Evolutionary conservation across 1,140 invertebrate species (phyloP), one percentile per base, ranked within the genome.

Genomic region (Eumeta japonica): DNA sequence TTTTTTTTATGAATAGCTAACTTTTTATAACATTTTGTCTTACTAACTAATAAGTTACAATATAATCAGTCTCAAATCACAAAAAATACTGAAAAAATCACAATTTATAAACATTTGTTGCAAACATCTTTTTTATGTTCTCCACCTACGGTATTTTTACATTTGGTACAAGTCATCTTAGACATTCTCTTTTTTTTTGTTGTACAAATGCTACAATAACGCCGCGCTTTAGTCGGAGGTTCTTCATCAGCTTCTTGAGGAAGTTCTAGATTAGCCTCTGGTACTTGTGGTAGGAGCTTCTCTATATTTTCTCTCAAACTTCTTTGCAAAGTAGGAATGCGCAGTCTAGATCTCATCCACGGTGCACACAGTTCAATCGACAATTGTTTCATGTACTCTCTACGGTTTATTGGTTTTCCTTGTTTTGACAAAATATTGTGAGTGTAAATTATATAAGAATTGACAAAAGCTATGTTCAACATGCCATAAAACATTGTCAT

Each of bases 371-470:
- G n/a, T 12, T 45, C 16, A 27, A 15, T 28, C 5, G 10, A 28
- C 16, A 45, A 35, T 27, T 37, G 18, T 43, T 43, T 43, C 41
- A 35, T n/a, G n/a, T n/a, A n/a, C n/a, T n/a, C n/a, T n/a, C n/a
- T n/a, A n/a, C n/a, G n/a, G n/a, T n/a, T n/a, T n/a, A n/a, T n/a
- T n/a, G n/a, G n/a, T n/a, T n/a, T n/a, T n/a, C n/a, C n/a, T n/a
- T n/a, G n/a, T n/a, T n/a, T n/a, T n/a, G 20, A 24, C 20, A n/a
- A n/a, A n/a, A 24, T 24, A n/a, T 24, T 24, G 20, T 24, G 20
- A n/a, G n/a, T 24, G 20, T 7, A n/a, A 24, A 24, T 7, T 7
- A n/a, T n/a, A n/a, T n/a, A n/a, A n/a, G n/a, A n/a, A n/a, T n/a
- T n/a, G n/a, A n/a, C n/a, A n/a, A n/a, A n/a, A n/a, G n/a, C n/a